These are phyloP conservation scores for Pachycephus smyrnensis DNA, from an alignment of 2,888 invertebrate genomes.

Conservation along the genomic window DNA sequence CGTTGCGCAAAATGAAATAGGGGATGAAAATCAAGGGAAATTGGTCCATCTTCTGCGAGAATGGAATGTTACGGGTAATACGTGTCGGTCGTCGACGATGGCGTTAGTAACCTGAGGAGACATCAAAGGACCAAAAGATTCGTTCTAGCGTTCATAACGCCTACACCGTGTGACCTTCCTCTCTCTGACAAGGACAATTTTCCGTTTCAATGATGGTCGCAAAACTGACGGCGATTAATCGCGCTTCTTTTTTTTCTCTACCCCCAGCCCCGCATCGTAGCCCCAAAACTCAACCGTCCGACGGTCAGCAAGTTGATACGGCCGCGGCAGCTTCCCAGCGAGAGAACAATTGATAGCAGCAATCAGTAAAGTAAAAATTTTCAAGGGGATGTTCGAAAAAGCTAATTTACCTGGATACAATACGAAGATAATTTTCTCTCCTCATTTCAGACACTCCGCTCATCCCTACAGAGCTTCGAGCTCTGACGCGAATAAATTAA, in stretches of 20 bases:
- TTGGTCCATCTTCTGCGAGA: background rate
- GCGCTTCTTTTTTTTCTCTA: background rate
- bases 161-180: background rate
- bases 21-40: background rate
- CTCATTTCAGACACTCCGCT: background rate
- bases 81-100: background rate
- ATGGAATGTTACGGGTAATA: background rate
- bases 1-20: background rate
- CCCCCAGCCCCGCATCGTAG: too few species aligned
- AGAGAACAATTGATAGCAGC: background rate
- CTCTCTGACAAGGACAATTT: background rate
- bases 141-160: background rate
- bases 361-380: background rate
- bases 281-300: background rate
- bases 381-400: background rate
- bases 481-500: background rate
- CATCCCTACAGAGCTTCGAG: background rate
- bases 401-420: background rate
- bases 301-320: background rate
- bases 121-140: background rate
- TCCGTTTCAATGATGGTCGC: background rate
- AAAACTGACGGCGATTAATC: background rate
- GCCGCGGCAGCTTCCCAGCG: background rate
- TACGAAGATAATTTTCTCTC: background rate
- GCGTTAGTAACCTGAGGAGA: background rate